Evolutionary conservation across 2,888 invertebrate genomes (phyloP).

Genomic region (Eilema caniola): DNA sequence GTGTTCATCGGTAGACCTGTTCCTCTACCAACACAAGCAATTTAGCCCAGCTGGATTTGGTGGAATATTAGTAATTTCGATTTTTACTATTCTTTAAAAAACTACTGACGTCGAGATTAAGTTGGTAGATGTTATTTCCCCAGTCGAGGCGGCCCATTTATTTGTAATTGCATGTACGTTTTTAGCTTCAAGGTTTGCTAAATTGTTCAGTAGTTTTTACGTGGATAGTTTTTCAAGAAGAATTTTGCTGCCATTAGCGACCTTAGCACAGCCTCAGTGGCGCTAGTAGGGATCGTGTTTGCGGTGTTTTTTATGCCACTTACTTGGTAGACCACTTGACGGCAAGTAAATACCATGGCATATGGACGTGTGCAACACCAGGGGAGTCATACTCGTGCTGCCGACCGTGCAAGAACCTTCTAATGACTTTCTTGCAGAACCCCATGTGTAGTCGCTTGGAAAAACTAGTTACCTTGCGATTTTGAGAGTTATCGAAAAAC

Average conservation of each 20-base stretch:
- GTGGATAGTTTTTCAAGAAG: background rate
- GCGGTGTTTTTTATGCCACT: too few species aligned
- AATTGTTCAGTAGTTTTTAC: constrained; percentile 2
- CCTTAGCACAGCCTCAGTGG: background rate
- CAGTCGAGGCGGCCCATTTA: background rate
- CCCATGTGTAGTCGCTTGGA: too few species aligned
- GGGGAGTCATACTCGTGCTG: too few species aligned
- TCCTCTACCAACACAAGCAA: too few species aligned
- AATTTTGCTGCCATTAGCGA: background rate
- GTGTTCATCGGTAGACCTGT: too few species aligned
- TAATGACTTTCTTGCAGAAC: too few species aligned
- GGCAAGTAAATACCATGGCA: too few species aligned
- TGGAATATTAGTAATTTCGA: background rate
- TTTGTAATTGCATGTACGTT: constrained; percentile 1
- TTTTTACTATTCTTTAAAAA: background rate
- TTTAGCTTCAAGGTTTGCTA: background rate
- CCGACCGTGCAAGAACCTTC: too few species aligned
- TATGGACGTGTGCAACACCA: too few species aligned
- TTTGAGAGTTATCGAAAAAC: background rate
- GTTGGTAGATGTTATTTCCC: background rate
- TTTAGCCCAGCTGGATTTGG: background rate
- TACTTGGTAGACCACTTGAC: too few species aligned
- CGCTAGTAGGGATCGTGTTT: background rate
- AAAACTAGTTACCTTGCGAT: too few species aligned
- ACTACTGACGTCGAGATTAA: background rate